Evolutionary conservation across 1,140 invertebrate species (phyloP).

Genomic region (Acyrthosiphon pisum): DNA sequence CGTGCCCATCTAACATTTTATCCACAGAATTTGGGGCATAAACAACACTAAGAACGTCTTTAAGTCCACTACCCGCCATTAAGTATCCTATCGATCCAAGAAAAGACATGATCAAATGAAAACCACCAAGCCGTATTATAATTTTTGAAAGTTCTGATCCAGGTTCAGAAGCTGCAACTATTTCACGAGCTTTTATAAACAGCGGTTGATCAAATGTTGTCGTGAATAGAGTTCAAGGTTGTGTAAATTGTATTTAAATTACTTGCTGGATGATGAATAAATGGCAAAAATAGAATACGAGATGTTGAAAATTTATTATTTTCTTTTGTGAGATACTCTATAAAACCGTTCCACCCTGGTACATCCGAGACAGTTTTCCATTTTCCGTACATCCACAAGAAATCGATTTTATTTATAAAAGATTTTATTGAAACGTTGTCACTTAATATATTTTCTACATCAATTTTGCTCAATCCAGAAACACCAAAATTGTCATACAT

Average conservation of each 20-base stretch:
- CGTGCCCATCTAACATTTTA: constrained; percentile 39
- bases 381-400: neutral
- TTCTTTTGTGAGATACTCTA: neutral
- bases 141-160: constrained; percentile 14
- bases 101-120: constrained; percentile 39
- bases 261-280: constrained; percentile 22
- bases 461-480: constrained; percentile 15
- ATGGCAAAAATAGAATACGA: constrained; percentile 42
- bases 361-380: constrained; percentile 1
- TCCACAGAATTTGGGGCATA: constrained; percentile 35
- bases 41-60: constrained; percentile 13
- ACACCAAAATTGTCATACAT: constrained; percentile 10
- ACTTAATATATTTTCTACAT: constrained; percentile 8
- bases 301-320: neutral
- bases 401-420: neutral
- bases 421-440: constrained; percentile 5
- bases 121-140: constrained; percentile 33
- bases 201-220: constrained; percentile 44
- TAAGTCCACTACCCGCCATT: constrained; percentile 36
- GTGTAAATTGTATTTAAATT: constrained; percentile 46
- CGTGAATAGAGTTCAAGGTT: neutral
- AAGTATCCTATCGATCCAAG: constrained; percentile 30
- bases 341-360: neutral
- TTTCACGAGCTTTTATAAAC: constrained; percentile 29
- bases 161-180: neutral